phyloP scores from a whole-genome alignment of 2,797 vertebrate species.

The Pogonophryne albipinna region DNA sequence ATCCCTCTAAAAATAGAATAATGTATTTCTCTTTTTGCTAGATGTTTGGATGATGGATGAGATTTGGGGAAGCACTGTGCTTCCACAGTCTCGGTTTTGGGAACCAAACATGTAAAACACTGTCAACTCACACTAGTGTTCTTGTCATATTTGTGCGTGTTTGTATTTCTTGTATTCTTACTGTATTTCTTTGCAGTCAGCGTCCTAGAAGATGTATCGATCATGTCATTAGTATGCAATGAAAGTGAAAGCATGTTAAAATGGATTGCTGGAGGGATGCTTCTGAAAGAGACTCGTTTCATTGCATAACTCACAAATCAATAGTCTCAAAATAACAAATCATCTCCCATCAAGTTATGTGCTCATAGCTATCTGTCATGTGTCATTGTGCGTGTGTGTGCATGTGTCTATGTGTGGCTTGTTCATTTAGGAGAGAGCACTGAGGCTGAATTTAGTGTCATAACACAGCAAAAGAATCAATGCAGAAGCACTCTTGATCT shows the following conservation, averaged over 20 bases:
- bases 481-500: conserved; percentile 57
- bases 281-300: conserved; percentile 62
- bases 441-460: conserved; percentile 56
- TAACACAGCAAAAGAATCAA: conserved; percentile 66
- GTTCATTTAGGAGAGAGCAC: conserved; percentile 56
- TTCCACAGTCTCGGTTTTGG: conserved; percentile 27
- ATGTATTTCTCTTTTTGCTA: conserved; percentile 57
- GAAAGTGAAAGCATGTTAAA: conserved; percentile 40
- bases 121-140: conserved; percentile 33
- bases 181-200: conserved; percentile 53
- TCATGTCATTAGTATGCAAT: conserved; percentile 61
- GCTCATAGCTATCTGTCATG: conserved; percentile 62
- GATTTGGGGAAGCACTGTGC: conserved; percentile 35
- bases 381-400: conserved; percentile 13
- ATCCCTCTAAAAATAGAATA: conserved; percentile 65
- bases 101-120: conserved; percentile 55
- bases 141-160: conserved; percentile 55
- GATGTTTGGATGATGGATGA: conserved; percentile 74
- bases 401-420: conserved; percentile 19
- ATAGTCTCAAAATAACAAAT: conserved; percentile 71
- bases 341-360: conserved; percentile 60
- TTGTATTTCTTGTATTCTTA: conserved; percentile 17
- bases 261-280: conserved; percentile 56
- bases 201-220: conserved; percentile 57
- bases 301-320: conserved; percentile 66